Evolutionary conservation across 2,888 invertebrate species (phyloP), one percentile per base, ranked within the genome.

Genomic region (Seladonia tumulorum): DNA sequence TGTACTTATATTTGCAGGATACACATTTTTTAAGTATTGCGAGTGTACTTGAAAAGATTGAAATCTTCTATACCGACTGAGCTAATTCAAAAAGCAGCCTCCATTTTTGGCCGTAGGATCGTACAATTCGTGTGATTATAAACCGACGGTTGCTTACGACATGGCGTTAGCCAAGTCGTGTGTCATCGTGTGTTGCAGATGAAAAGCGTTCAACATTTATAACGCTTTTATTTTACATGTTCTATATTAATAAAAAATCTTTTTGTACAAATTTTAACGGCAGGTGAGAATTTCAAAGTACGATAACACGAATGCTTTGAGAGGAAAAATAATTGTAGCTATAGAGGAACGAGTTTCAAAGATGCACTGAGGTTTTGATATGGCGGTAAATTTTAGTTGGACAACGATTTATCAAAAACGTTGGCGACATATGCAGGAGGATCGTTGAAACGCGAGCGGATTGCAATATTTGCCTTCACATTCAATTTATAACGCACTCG

Each of bases 81-180:
- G 73, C 25, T 14, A 77, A 75, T 73, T 78, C 63, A 35, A 47
- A 29, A 79, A 79, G 72, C 75, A 85, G 87, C 82, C 82, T 77
- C 79, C 80, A 85, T 82, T 87, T 85, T 78, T 82, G 75, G 78
- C 87, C 66, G 45, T 80, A 87, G 87, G 87, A 83, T 87, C 86
- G 87, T 81, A 83, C 60, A 71, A 25, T 78, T 82, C 82, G 82
- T 80, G 66, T 72, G 85, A 63, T 79, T 82, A 74, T 82, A 85
- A 87, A 77, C 79, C 71, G 80, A 80, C 87, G 87, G 73, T 81
- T 81, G 86, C 87, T 86, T 84, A 84, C 89, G 89, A 88, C 92
- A 93, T 93, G 93, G 93, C 93, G 93, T 92, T 91, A 80, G 85
- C 84, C 84, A 88, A 89, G 86, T 91, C 89, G 89, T 88, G 90